phyloP scores from a whole-genome alignment of 2,797 vertebrate species.

The Amblyopsis hoosieri region DNA sequence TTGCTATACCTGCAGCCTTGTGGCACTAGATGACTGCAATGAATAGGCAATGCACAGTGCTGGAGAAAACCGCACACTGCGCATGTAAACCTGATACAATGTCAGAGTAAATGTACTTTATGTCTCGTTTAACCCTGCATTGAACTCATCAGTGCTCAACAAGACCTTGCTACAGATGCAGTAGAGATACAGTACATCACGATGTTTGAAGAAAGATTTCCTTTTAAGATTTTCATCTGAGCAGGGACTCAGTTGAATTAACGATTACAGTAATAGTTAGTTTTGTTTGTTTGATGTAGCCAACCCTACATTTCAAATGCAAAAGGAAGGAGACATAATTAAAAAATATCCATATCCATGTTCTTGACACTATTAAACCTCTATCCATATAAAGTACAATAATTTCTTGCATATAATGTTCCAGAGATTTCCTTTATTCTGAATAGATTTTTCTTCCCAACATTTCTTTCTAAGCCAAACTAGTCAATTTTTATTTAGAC shows the following conservation, averaged over 20 bases:
- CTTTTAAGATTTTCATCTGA: slow-evolving; percentile 36
- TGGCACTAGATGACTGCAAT: not conserved
- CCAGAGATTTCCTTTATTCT: no score
- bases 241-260: not conserved
- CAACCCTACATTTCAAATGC: slow-evolving; percentile 33
- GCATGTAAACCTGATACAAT: slow-evolving; percentile 23
- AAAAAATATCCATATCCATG: slow-evolving; percentile 15
- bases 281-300: no score
- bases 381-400: slow-evolving; percentile 15
- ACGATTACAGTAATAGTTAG: no score
- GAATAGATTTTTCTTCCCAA: no score
- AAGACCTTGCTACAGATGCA: slow-evolving; percentile 52
- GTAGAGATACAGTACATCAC: slow-evolving; percentile 19
- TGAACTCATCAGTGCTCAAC: slow-evolving; percentile 37
- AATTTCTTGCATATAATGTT: no score
- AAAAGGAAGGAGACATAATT: slow-evolving; percentile 20
- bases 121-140: slow-evolving; percentile 29
- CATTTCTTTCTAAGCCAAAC: no score
- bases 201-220: slow-evolving; percentile 41
- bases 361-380: slow-evolving; percentile 32
- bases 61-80: not conserved
- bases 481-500: not conserved
- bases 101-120: slow-evolving; percentile 23
- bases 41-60: slow-evolving; percentile 8
- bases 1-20: not conserved